Evolutionary conservation across 1,140 invertebrate species (phyloP), one percentile per base, ranked within the genome.

Genomic region (Dinoponera quadriceps): DNA sequence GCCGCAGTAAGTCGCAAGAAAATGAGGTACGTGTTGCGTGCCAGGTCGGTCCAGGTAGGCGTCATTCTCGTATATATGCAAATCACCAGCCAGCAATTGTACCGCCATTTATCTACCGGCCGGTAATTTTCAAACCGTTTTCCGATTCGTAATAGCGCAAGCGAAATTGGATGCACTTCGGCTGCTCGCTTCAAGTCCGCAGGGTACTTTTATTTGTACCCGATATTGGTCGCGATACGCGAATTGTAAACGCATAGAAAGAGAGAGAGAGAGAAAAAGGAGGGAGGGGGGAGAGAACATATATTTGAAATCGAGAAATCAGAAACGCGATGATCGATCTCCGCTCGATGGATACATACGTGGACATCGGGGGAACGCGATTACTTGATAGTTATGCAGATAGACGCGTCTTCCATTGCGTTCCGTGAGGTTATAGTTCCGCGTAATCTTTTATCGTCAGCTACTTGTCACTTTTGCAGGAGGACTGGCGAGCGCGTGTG

Each of bases 401-500:
- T 55, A 9, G 25, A 57, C 14, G 16, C 33, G 51, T n/a, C n/a
- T n/a, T n/a, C n/a, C n/a, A n/a, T n/a, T n/a, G n/a, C n/a, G n/a
- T n/a, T n/a, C n/a, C 14, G n/a, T 11, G 29, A 1, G 16, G 44
- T 25, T 14, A n/a, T 44, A 63, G 49, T 75, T 38, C 2, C 38
- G 14, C 5, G n/a, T n/a, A 7, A 69, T 44, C 57, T 48, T 20
- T 27, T 75, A n/a, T 57, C 16, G 11, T 27, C 18, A 55, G n/a
- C 29, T 44, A 33, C n/a, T 72, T 63, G 49, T 77, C 54, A 62
- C 20, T 25, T 63, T 87, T 88, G 14, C 86, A 95, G 94, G 93
- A 96, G 66, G 95, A 96, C 83, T 95, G 95, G 95, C 94, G 95
- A 55, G 94, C 94, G 25, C 93, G 96, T 51, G 93, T 95, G 18